Conservation (phyloP, 1,140 invertebrate genomes). For the Cotesia chilonis region DNA sequence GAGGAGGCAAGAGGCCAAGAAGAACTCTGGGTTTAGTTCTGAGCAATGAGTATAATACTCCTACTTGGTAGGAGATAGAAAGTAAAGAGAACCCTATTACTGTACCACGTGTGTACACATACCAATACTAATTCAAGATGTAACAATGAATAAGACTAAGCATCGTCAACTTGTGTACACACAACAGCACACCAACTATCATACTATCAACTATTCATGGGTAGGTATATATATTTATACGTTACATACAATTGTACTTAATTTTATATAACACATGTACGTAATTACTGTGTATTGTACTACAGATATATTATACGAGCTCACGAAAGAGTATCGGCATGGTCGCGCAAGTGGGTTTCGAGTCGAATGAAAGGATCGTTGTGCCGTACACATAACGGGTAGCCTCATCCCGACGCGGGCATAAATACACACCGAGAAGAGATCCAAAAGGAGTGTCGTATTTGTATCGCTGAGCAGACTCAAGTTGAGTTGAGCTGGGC, state of each 20-base stretch:
- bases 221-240: neutral
- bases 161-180: neutral
- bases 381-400: conserved; percentile 29
- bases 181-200: neutral
- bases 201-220: neutral
- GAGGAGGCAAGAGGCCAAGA: neutral
- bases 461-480: neutral
- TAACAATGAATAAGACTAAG: neutral
- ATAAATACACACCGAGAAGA: conserved; percentile 19
- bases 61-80: too few species aligned
- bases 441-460: conserved; percentile 21
- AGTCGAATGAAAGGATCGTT: conserved; percentile 37
- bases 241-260: too few species aligned
- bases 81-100: too few species aligned
- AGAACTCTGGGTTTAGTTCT: neutral
- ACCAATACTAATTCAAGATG: neutral
- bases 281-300: neutral
- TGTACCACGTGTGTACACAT: conserved; percentile 24
- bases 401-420: conserved; percentile 12
- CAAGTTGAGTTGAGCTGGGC: too few species aligned
- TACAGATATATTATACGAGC: neutral
- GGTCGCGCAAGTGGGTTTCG: conserved; percentile 29
- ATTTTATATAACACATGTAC: neutral
- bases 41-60: neutral
- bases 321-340: conserved; percentile 8